Evolutionary conservation across 2,113 vertebrate genomes (phyloP).

Genomic region (Ptychochromis oligacanthus): DNA sequence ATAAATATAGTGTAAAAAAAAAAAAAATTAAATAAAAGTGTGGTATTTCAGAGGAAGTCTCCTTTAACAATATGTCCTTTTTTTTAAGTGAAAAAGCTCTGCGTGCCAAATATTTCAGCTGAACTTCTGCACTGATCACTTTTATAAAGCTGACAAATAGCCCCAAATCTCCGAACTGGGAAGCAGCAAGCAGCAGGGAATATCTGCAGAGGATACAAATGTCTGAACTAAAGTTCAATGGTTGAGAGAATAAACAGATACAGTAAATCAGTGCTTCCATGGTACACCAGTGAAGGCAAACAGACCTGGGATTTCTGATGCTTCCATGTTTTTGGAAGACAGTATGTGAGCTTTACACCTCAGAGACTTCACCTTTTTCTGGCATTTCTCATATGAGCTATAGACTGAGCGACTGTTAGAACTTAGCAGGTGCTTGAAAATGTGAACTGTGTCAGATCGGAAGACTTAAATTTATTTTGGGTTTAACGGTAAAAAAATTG

Average conservation of each 20-base stretch:
- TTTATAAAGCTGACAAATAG: conserved; percentile 49
- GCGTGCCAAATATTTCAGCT: background rate
- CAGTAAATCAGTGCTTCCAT: conserved; percentile 26
- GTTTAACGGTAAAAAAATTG: background rate
- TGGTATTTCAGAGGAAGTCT: background rate
- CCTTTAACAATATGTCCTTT: background rate
- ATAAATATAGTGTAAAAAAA: background rate
- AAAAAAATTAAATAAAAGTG: no score
- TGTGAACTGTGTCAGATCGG: background rate
- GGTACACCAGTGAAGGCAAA: background rate
- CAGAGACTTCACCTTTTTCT: conserved; percentile 4
- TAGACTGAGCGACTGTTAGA: background rate
- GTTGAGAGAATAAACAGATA: conserved; percentile 47
- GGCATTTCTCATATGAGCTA: background rate
- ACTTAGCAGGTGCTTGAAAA: background rate
- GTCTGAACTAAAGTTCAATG: conserved; percentile 32
- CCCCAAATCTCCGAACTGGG: conserved; percentile 37
- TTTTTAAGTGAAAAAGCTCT: background rate
- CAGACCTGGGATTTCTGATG: background rate
- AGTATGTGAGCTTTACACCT: background rate
- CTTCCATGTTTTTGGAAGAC: conserved; percentile 5
- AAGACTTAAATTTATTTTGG: conserved; percentile 9
- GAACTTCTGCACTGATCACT: conserved; percentile 23
- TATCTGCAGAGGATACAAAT: conserved; percentile 20
- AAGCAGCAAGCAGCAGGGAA: conserved; percentile 2